A percentile compares a stretch with the other conserved stretches of the same genome.
Conservation (phyloP, 2,113 vertebrate species). For the Cyanoramphus novaezelandiae region DNA sequence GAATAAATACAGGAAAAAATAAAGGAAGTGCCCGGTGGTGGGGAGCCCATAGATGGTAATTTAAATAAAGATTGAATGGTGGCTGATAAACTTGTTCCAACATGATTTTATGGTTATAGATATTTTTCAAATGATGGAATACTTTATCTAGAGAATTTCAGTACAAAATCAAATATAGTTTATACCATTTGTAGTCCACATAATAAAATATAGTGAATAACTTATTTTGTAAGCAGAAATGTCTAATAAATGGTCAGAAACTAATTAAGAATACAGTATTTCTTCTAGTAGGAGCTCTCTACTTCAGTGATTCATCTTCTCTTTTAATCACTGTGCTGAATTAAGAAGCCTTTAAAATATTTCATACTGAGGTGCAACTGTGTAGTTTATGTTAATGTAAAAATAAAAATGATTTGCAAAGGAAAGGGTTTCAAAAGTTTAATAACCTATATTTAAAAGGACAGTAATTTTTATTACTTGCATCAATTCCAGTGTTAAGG, state of each 20-base stretch:
- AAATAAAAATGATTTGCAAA: conserved; percentile 75
- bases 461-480: conserved; percentile 60
- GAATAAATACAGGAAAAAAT: background rate
- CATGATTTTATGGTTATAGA: background rate
- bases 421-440: conserved; percentile 62
- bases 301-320: conserved; percentile 32
- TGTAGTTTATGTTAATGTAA: conserved; percentile 55
- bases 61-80: background rate
- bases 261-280: conserved; percentile 61
- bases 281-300: conserved; percentile 17
- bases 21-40: accelerated
- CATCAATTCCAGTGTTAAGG: conserved; percentile 53
- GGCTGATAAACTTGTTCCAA: background rate
- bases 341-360: conserved; percentile 50
- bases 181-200: background rate
- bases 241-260: conserved; percentile 50
- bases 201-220: conserved; percentile 39
- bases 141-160: background rate
- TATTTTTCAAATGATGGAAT: background rate
- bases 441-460: conserved; percentile 65
- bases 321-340: conserved; percentile 49
- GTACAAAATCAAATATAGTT: background rate
- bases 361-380: conserved; percentile 18
- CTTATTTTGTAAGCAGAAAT: conserved; percentile 22
- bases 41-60: background rate